These are phyloP conservation scores for Hylaea fasciaria DNA, from an alignment of 2,888 invertebrate species.

Conservation along the genomic window DNA sequence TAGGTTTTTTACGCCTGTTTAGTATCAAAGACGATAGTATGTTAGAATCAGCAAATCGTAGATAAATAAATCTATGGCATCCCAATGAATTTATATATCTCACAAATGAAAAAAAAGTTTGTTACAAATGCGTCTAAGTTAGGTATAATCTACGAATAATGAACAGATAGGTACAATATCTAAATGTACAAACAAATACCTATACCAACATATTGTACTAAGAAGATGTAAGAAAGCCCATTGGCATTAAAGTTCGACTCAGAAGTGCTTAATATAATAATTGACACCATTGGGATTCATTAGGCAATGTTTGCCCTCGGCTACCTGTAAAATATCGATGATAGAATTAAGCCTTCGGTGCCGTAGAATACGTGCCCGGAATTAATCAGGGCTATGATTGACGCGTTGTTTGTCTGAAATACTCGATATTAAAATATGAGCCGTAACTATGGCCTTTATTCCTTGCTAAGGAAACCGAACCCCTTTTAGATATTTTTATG, in stretches of 20 bases:
- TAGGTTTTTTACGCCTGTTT: background rate
- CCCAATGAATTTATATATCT: no score
- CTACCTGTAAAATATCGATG: constrained; percentile 46
- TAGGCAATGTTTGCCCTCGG: constrained; percentile 30
- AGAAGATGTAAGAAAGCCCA: background rate
- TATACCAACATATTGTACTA: no score
- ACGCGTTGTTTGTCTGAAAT: constrained; percentile 19
- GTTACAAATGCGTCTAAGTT: no score
- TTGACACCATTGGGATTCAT: constrained; percentile 48
- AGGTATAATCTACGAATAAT: no score
- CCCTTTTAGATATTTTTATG: constrained; percentile 27
- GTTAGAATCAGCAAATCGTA: background rate
- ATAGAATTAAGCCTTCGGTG: constrained; percentile 40
- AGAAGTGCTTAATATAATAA: constrained; percentile 29
- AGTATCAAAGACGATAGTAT: no score
- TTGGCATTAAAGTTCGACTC: background rate
- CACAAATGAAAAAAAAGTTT: no score
- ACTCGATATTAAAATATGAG: constrained; percentile 10
- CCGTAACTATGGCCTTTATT: constrained; percentile 10
- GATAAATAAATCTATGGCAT: no score
- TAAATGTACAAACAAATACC: no score
- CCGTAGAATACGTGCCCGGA: constrained; percentile 41
- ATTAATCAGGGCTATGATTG: constrained; percentile 37
- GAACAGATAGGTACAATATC: no score
- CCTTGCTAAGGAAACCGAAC: constrained; percentile 11